A percentile compares a stretch with the other conserved stretches of the same genome.
Conservation (phyloP, 2,113 vertebrate genomes). For the Pollimyrus isidori region DNA sequence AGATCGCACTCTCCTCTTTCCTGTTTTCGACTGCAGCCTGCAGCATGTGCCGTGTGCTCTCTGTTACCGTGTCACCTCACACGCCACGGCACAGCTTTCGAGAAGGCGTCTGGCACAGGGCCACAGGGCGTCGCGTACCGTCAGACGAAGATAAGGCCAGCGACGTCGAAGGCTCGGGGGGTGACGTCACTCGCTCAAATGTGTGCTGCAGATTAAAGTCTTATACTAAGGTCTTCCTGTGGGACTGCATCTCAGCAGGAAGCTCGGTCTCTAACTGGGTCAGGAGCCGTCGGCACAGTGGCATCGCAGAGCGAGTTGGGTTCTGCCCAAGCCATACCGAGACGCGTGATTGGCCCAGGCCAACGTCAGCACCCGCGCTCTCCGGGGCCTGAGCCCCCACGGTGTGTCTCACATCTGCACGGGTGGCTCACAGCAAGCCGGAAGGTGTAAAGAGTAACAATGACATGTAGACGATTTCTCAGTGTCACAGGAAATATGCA, state of each 20-base stretch:
- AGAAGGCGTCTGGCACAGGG: neutral
- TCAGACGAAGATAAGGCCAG: neutral
- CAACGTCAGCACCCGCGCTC: neutral
- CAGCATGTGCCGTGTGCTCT: neutral
- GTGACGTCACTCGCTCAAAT: neutral
- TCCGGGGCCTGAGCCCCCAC: neutral
- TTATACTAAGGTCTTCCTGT: neutral
- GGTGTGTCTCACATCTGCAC: neutral
- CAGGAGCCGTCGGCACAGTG: neutral
- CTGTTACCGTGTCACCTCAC: neutral
- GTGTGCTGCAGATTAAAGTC: neutral
- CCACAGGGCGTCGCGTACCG: neutral
- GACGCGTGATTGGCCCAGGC: neutral
- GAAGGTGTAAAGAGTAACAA: neutral
- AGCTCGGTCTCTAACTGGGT: neutral
- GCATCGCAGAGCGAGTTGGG: neutral
- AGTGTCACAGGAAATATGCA: neutral
- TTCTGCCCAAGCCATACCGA: neutral
- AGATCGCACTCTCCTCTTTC: neutral
- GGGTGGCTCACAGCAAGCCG: neutral
- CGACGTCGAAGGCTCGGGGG: neutral
- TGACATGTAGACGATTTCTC: neutral
- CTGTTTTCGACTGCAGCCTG: neutral
- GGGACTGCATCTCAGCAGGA: neutral
- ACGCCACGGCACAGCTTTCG: neutral